A percentile compares a stretch with the other conserved stretches of the same genome.
phyloP scores from a whole-genome alignment of 2,797 vertebrate species.

The Periophthalmus magnuspinnatus region DNA sequence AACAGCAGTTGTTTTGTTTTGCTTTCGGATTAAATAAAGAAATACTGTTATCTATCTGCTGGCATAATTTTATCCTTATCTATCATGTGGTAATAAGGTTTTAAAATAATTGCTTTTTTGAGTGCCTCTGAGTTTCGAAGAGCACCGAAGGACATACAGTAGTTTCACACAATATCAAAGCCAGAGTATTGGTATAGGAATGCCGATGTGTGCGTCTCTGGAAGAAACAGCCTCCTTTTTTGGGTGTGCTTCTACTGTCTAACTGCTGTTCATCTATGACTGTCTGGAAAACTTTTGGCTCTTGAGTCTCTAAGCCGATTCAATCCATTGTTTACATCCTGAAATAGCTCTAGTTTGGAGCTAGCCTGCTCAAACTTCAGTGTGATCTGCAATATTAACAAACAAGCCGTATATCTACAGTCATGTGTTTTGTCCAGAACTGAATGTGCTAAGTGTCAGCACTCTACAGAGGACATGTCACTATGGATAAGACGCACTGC shows the following conservation, averaged over 20 bases:
- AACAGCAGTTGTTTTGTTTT: no score
- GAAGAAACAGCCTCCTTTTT: background rate
- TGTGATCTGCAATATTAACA: background rate
- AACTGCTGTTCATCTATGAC: background rate
- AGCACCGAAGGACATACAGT: background rate
- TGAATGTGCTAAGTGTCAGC: background rate
- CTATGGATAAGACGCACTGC: background rate
- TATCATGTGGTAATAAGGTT: background rate
- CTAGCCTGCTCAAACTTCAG: background rate
- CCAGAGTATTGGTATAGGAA: background rate
- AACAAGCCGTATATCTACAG: constrained; percentile 22
- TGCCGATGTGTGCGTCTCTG: background rate
- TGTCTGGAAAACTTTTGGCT: background rate
- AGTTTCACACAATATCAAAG: no score
- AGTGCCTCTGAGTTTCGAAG: no score
- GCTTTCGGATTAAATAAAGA: background rate
- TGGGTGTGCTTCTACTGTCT: background rate
- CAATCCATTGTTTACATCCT: background rate
- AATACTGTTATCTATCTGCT: no score
- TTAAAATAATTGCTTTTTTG: background rate
- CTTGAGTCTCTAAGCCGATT: background rate
- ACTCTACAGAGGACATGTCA: background rate
- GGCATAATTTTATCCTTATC: background rate
- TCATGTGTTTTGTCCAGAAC: constrained; percentile 1
- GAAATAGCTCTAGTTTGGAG: background rate